Base-by-base conservation (phyloP, 2,113 vertebrate species). In the Pedionomus torquatus region DNA sequence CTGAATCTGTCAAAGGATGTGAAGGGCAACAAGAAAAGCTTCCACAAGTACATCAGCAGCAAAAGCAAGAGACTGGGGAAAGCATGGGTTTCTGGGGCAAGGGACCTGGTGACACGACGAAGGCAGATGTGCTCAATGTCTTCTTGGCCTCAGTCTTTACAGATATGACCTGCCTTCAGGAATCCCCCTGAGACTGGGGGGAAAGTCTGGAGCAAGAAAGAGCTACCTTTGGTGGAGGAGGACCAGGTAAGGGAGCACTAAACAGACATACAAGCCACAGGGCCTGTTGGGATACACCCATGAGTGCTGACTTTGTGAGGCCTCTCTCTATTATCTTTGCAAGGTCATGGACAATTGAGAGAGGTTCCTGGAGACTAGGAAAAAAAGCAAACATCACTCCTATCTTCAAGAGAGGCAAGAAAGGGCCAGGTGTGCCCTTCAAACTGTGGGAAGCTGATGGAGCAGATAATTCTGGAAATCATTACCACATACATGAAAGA, bases 241-340 rank as follows among this genome's bases (percentile, higher is more conserved):
- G 21, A 39, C 11, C 33, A 28, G 21, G 5, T 33, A 52, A 46
- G 55, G 39, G 41, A 48, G 15, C 28, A 39, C 57, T 54, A 19
- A 63, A 28, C n/a, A n/a, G 9, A n/a, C 26, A 21, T 25, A 54
- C 24, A 8, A 31, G 11, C 31, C 0, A 1, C 24, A n/a, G n/a
- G 31, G 33, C 33, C 64, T 63, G 30, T 18, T 1, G 5, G 24
- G 43, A 51, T 66, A 24, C 39, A 31, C 7, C 33, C 48, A 14
- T 4, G 13, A 30, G 25, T 49, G 17, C 21, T 64, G 55, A 33
- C 43, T 35, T 48, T 14, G 35, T 57, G 65, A 43, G 49, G 20
- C 35, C 41, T 26, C 39, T 49, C 33, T 54, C 52, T 18, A 2
- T 24, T 39, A 33, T 49, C 35, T 64, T 41, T 64, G 72, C 31